Evolutionary conservation across 2,888 invertebrate genomes (phyloP), one percentile per base, ranked within the genome.

Genomic region (Acanthopleura granulata): DNA sequence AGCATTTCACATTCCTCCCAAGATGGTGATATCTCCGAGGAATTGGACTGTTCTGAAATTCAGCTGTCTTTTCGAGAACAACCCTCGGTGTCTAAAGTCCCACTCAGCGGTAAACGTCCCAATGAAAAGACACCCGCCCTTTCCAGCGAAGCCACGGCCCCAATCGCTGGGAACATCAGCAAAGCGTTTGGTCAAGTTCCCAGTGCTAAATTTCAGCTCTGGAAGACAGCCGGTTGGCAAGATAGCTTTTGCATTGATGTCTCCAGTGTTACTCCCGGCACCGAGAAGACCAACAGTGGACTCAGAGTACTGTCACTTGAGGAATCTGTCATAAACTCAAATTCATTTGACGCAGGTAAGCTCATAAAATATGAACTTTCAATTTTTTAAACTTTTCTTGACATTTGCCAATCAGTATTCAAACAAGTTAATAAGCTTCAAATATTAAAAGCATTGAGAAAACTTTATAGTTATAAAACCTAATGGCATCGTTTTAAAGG

Each of bases 281-380:
- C 22, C 14, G 29, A 66, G 4, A 71, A 66, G 16, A 62, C 49
- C 25, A 30, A 25, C 22, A 75, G 49, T 69, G 75, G 73, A n/a
- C 73, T 75, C 12, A 22, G 73, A 11, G 75, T 75, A 12, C 73
- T 75, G 57, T 72, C 73, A 11, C 73, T 73, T 51, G 29, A 69
- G 49, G 75, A 66, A 40, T 22, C 16, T 12, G n/a, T 27, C 14
- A 22, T 49, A 40, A 27, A 25, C 30, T 6, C 27, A 18, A 40
- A 18, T 16, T 49, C 50, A 1, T 71, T 49, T 71, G 50, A 40
- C 49, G n/a, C 50, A 18, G 40, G 73, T 61, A 61, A 22, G 57
- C 40, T 3, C 40, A 40, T 40, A 9, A 40, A n/a, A 40, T 40
- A 3, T 9, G 40, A 40, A 40, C 40, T 40, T 6, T 40, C 9